phyloP scores from a whole-genome alignment of 64 coral and sea anemone species.

The Actinia tenebrosa region DNA sequence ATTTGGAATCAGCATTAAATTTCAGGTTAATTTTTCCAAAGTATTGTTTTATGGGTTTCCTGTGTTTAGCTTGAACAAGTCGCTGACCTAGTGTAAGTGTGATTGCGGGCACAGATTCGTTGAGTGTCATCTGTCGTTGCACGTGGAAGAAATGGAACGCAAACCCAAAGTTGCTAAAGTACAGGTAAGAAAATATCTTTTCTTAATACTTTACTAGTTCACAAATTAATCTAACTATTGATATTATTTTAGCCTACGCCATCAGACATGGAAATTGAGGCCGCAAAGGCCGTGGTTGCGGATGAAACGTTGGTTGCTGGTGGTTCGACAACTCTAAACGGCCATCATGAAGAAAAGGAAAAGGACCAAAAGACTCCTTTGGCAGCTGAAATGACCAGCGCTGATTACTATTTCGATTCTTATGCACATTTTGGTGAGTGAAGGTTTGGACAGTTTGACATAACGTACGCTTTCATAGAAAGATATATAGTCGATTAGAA shows the following conservation, averaged over 20 bases:
- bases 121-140: slow-evolving; percentile 51
- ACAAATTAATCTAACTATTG: not conserved
- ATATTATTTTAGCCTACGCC: slow-evolving; percentile 26
- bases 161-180: slow-evolving; percentile 87
- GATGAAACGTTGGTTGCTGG: slow-evolving; percentile 17
- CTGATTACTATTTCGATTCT: slow-evolving; percentile 99
- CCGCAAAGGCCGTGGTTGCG: slow-evolving; percentile 15
- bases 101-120: slow-evolving; percentile 40
- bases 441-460: not conserved
- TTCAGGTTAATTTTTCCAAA: too few species aligned
- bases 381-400: slow-evolving; percentile 96
- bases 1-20: too few species aligned
- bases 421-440: slow-evolving; percentile 98
- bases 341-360: not conserved
- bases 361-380: not conserved
- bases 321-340: slow-evolving; percentile 29
- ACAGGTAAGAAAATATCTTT: slow-evolving; percentile 30
- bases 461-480: too few species aligned
- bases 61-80: not conserved
- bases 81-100: not conserved
- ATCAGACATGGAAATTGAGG: slow-evolving; percentile 57
- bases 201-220: not conserved
- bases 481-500: too few species aligned
- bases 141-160: slow-evolving; percentile 63
- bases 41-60: not conserved